These are phyloP conservation scores for Protobothrops mucrosquamatus DNA, from an alignment of 2,113 vertebrate genomes.

Conservation along the genomic window DNA sequence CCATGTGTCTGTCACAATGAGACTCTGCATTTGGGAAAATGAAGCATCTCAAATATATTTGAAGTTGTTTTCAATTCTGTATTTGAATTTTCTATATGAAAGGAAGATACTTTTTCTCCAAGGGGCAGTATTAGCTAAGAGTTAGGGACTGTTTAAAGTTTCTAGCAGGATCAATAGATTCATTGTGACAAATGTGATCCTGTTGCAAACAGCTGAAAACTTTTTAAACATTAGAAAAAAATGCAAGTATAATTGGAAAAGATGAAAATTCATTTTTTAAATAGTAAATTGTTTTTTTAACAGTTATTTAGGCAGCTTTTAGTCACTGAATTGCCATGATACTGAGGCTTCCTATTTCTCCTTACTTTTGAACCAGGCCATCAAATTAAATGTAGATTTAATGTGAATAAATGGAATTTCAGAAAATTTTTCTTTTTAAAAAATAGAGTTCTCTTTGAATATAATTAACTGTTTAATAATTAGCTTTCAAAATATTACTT, in stretches of 20 bases:
- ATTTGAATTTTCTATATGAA: background rate
- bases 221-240: background rate
- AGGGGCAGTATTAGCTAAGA: background rate
- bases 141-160: background rate
- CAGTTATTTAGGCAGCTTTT: background rate
- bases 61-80: background rate
- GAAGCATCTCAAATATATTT: background rate
- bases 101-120: conserved; percentile 1
- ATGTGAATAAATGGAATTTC: background rate
- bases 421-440: background rate
- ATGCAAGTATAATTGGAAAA: background rate
- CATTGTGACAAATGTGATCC: background rate
- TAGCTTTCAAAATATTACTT: background rate
- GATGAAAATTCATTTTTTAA: background rate
- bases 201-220: background rate
- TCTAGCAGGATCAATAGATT: background rate
- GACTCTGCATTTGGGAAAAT: conserved; percentile 16
- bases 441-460: background rate
- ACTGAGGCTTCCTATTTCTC: background rate
- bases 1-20: conserved; percentile 9
- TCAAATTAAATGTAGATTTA: background rate
- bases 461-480: background rate
- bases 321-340: background rate
- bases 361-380: background rate
- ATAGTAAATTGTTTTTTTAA: background rate